Base-by-base conservation (phyloP, 2,888 invertebrate species). In the Eupithecia tripunctaria region DNA sequence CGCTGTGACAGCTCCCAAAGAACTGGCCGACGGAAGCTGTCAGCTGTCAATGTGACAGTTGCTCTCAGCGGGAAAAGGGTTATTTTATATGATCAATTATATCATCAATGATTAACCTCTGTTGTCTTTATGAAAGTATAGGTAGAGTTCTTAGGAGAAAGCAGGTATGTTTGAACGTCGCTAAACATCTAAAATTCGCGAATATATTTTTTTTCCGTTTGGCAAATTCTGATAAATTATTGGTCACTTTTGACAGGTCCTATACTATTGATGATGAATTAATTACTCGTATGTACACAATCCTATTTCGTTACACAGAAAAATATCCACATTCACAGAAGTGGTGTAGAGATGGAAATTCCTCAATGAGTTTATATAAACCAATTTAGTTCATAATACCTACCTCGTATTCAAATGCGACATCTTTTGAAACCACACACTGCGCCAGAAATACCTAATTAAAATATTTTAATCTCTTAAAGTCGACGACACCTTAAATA, bases 11-110 rank as follows among this genome's bases (percentile, higher is more conserved):
- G 66, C 63, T 70, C 64, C 65, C 47, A 43, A 29, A 59, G 51
- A 72, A 66, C 73, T 85, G 84, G 86, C 51, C 70, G 74, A 74
- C 81, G 82, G 80, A 74, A 81, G 82, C 85, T 88, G 87, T 88
- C 86, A 81, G 81, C 85, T 87, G 86, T 88, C 86, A 87, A 73
- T 80, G 78, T 89, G 88, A 88, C 88, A 88, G 82, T 82, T 82
- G 80, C 82, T 83, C 85, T 78, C 85, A 85, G 84, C 85, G 82
- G 82, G 81, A 82, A 82, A 83, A 83, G 82, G 82, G 82, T 63
- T 63, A n/a, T 21, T 47, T 10, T 21, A 38, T 21, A 63, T 32
- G 1, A n/a, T 62, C 10, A 56, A 56, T 68, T 68, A 25, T 56
- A 21, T 41, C 63, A 25, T 32, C 63, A 56, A 5, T 4, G 27